Evolutionary conservation across 64 coral and sea anemone genomes (phyloP), one percentile per base, ranked within the genome.

Genomic region (Stylophora pistillata): DNA sequence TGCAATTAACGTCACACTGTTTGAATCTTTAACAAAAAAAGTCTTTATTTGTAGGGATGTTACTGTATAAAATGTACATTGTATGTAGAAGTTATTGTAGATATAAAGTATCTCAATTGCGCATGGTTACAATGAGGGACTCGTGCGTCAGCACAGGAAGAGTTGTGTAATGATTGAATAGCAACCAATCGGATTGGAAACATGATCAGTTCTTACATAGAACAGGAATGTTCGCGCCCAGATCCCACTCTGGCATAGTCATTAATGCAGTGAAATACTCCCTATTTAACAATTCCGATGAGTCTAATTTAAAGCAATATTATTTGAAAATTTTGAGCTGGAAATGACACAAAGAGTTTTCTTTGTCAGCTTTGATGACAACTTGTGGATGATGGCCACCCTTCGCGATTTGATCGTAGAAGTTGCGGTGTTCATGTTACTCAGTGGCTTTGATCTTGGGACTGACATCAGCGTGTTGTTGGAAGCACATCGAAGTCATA

Each of bases 401-500:
- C 78, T 75, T 21, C 56, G 71, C 30, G 89, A 85, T 56, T 69
- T 91, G 79, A 76, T 91, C 2, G 53, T 66, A 57, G 93, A 95
- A 53, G 81, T 95, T n/a, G 75, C 69, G 5, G 58, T 82, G 17
- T 86, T 95, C 16, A 28, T 95, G 15, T 74, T 95, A 53, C 64
- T 95, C 20, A 91, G 91, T 62, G 75, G 91, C 16, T 68, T 95
- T 60, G 87, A 91, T 28, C 33, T 95, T 32, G 89, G 84, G 4
- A 87, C 85, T 15, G 93, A 91, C 30, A 58, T 95, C 55, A 77
- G 76, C 28, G 84, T 95, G 2, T 78, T 84, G 23, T 91, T 95
- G 21, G 89, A 95, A 82, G 93, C 93, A 3, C 68, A 78, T 9
- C 82, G 87, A 14, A 91, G 75, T 77, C 74, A 91, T 25, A 82